Percentiles rank a stretch among this genome's conserved stretches.
phyloP scores from a whole-genome alignment of 2,113 vertebrate genomes.

The Ptyas mucosa region DNA sequence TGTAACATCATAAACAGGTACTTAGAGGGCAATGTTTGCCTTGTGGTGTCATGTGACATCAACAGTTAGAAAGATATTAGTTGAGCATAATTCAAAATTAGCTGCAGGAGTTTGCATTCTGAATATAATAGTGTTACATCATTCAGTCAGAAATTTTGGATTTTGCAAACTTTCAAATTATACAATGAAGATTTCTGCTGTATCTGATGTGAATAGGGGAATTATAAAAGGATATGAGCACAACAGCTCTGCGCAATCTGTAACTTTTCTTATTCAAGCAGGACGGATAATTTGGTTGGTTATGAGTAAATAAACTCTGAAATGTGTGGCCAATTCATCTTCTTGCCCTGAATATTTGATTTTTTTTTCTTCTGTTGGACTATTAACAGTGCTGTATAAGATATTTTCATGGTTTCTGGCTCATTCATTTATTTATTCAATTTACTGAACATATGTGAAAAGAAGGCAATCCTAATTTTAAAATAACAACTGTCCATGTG shows the following conservation, averaged over 20 bases:
- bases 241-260: rapidly evolving
- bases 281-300: neutral
- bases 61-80: neutral
- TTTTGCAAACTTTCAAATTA: neutral
- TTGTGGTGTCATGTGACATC: neutral
- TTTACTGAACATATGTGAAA: neutral
- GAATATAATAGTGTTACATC: neutral
- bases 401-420: neutral
- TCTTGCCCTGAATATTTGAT: neutral
- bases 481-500: neutral
- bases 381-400: neutral
- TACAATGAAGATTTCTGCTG: rapidly evolving
- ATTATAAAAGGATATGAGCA: neutral
- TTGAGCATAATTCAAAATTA: neutral
- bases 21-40: neutral
- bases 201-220: rapidly evolving
- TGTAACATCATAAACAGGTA: neutral
- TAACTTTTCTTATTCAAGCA: rapidly evolving
- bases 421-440: neutral
- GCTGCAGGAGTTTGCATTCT: neutral
- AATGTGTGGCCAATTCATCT: neutral
- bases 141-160: neutral
- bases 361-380: neutral
- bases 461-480: neutral
- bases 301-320: neutral